Conservation (phyloP, 2,888 invertebrate genomes). For the Drosophila conformis region DNA sequence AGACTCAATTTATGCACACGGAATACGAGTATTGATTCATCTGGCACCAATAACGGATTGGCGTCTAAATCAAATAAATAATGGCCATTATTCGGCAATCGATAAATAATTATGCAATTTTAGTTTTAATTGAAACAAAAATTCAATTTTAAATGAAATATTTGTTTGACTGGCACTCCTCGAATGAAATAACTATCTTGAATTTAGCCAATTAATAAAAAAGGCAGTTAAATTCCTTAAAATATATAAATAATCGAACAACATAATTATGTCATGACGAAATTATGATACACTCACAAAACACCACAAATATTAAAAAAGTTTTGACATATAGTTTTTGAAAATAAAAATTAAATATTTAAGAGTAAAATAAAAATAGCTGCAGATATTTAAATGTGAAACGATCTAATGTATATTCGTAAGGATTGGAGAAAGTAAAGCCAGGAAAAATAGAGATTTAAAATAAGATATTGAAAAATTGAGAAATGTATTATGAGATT, state of each 20-base stretch:
- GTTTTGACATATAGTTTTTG: background rate
- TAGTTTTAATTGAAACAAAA: background rate
- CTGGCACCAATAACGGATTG: background rate
- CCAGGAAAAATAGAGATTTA: background rate
- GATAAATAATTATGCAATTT: background rate
- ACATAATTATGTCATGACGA: background rate
- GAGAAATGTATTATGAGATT: background rate
- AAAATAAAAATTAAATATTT: background rate
- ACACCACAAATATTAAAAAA: background rate
- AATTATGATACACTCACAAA: background rate
- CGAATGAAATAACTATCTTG: background rate
- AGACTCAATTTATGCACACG: background rate
- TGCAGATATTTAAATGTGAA: background rate
- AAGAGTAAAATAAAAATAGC: background rate
- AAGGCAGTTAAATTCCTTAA: background rate
- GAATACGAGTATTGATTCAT: background rate
- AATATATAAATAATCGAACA: background rate
- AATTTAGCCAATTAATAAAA: background rate
- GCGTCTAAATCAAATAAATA: background rate
- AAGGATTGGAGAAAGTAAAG: background rate
- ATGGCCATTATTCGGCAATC: background rate
- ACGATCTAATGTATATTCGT: background rate
- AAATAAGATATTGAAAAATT: background rate
- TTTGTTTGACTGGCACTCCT: background rate
- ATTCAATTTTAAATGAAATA: background rate